Base-by-base conservation (phyloP, 2,888 invertebrate species). In the Axea sp. region DNA sequence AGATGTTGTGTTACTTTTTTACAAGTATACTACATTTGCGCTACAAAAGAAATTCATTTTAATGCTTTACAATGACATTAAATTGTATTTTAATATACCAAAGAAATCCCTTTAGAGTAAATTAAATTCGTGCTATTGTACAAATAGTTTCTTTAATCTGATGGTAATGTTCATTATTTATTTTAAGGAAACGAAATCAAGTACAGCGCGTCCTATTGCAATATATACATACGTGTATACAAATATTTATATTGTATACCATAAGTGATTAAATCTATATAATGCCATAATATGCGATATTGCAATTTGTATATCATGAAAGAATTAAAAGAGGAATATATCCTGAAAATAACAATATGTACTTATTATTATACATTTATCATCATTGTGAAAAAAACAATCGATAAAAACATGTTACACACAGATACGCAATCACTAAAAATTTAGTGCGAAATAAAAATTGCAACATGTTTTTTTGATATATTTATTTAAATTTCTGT, bases 301-400 rank as follows among this genome's bases (percentile, higher is more conserved):
- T 82, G 80, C 81, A 84, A 86, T 86, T 86, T 85, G 85, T 86
- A 86, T 86, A 86, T 86, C 84, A 84, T 81, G 84, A 82, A 85
- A 79, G 80, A 85, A 86, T 86, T 86, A 86, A 85, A 85, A 80
- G 80, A 78, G 83, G 82, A 81, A 76, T 80, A 77, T 79, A 83
- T 83, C 82, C 84, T 82, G 79, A 81, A 79, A 77, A 79, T 41
- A 19, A 39, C 12, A 43, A 22, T 14, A 37, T 15, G 45, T 30
- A 33, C 67, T 57, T 53, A 5, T 73, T 68, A 47, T 57, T 53
- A 30, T 24, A 71, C 55, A 57, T 45, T 39, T 30, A 71, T 51
- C 62, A 67, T 72, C 62, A 69, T 71, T 62, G 55, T 71, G 62
- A 64, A 62, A 62, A 69, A 68, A 68, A 14, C 30, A 11, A 14